phyloP scores from a whole-genome alignment of 2,113 vertebrate species.

The Paratilapia polleni region DNA sequence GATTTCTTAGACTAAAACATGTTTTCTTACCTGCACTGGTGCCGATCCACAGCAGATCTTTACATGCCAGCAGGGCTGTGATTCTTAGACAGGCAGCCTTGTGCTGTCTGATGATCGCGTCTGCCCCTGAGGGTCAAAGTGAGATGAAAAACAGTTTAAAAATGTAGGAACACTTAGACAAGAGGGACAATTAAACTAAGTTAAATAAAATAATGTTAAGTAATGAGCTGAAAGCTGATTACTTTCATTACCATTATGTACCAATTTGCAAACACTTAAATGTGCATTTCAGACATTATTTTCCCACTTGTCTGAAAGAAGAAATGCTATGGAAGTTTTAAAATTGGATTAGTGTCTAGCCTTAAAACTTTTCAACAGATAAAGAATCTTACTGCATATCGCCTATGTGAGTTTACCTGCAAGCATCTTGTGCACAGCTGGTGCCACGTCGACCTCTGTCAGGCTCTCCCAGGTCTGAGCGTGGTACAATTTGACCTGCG shows the following conservation, averaged over 20 bases:
- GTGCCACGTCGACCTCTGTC: constrained; percentile 93
- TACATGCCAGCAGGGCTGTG: constrained; percentile 93
- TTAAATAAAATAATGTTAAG: too few species aligned
- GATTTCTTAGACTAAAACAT: neutral
- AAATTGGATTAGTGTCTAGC: too few species aligned
- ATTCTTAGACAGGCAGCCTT: constrained; percentile 96
- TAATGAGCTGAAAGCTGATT: too few species aligned
- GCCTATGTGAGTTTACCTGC: constrained; percentile 81
- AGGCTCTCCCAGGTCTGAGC: constrained; percentile 91
- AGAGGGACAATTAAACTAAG: too few species aligned
- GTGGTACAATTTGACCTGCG: constrained; percentile 94
- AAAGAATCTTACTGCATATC: neutral
- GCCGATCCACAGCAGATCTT: constrained; percentile 96
- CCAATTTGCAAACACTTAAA: neutral
- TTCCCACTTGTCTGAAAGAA: neutral
- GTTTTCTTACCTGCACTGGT: constrained; percentile 85
- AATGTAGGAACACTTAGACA: neutral
- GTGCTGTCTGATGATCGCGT: constrained; percentile 97
- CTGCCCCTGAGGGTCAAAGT: constrained; percentile 83
- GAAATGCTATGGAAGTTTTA: neutral
- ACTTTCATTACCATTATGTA: too few species aligned
- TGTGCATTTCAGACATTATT: neutral
- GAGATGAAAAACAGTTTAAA: neutral
- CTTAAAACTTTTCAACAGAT: neutral
- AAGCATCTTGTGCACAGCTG: constrained; percentile 98